phyloP scores from a whole-genome alignment of 2,113 vertebrate genomes.

The Tauraco erythrolophus region DNA sequence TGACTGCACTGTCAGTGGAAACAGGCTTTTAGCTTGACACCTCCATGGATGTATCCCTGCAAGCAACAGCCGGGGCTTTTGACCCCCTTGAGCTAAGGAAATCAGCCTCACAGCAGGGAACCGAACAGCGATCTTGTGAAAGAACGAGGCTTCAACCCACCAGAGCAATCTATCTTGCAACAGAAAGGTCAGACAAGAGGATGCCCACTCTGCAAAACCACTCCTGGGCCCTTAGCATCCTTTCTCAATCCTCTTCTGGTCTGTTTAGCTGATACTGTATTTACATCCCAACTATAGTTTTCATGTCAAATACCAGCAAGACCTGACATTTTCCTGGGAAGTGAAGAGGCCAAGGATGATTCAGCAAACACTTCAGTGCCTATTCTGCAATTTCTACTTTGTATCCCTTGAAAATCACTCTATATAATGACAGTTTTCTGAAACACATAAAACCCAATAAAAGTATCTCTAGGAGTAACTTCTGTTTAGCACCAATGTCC shows the following conservation, averaged over 20 bases:
- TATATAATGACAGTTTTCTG: background rate
- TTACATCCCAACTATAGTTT: background rate
- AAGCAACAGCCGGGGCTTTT: background rate
- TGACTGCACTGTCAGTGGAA: background rate
- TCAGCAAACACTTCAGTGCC: background rate
- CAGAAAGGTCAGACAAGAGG: background rate
- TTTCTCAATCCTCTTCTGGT: background rate
- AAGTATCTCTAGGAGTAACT: background rate
- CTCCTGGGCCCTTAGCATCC: background rate
- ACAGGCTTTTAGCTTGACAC: background rate
- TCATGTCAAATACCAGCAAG: background rate
- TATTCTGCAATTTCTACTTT: background rate
- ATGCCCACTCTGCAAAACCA: background rate
- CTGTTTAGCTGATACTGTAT: background rate
- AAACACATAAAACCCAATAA: background rate
- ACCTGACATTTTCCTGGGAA: background rate
- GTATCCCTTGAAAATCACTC: background rate
- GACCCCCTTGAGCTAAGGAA: background rate
- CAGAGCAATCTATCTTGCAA: background rate
- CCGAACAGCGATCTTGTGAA: background rate
- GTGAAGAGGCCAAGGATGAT: background rate
- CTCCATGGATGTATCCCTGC: background rate
- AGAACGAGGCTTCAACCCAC: background rate
- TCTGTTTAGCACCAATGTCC: background rate
- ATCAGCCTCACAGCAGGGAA: fast-evolving